Base-by-base conservation (phyloP, 2,888 invertebrate genomes). In the Cerastis leucographa region DNA sequence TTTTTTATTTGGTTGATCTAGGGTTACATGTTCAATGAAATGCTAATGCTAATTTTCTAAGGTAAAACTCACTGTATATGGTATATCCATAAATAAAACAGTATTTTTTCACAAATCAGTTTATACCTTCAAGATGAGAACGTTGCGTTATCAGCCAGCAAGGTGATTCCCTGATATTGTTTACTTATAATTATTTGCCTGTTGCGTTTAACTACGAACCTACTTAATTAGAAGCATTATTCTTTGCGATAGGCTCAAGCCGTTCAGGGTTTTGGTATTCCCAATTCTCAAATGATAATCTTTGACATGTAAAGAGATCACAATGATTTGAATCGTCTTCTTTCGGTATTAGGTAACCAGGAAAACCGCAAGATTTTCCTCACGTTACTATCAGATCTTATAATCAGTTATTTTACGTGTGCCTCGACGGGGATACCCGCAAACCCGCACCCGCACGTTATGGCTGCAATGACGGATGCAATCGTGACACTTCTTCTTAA, bases 121-220 rank as follows among this genome's bases (percentile, higher is more conserved):
- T 3, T 1, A 35, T 35, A 35, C 2, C 2, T 35, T 35, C 4
- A 49, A 29, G 49, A 29, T 14, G 49, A 12, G 2, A 62, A 46
- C 65, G 40, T 44, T 5, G 35, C 40, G 68, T 71, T 74, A 83
- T 83, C 83, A 73, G 64, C 22, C 17, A n/a, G 35, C 14, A 49
- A 74, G 67, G 87, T 86, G 46, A 84, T 69, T 86, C 80, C 87
- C 87, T 68, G 46, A 84, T 73, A 71, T 68, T 66, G 68, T 67
- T 73, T 67, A 70, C 69, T 35, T 54, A 61, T 19, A 4, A 40
- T 35, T 71, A 22, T 8, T 14, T 29, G 25, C 19, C 2, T 40
- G 12, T 46, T 29, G 1, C 4, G 4, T 17, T 42, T 6, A 25
- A 42, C 7, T 62, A 40, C 40, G 17, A n/a, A 14, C n/a, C 6